Evolutionary conservation across 2,113 vertebrate species (phyloP).

Genomic region (Phalacrocorax carbo): DNA sequence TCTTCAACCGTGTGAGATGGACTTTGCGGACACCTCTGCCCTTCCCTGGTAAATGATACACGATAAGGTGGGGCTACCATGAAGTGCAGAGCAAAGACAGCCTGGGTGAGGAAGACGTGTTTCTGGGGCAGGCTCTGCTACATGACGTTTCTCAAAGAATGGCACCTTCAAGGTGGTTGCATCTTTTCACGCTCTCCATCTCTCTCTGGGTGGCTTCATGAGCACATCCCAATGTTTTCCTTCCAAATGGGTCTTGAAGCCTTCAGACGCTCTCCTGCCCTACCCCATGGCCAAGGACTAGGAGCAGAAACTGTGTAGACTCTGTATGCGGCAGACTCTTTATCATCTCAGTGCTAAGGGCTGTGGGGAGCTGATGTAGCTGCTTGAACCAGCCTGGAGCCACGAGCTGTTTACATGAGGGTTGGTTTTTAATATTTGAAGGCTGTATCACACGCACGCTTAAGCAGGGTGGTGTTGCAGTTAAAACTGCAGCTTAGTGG

Average conservation of each 20-base stretch:
- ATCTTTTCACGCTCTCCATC: not conserved
- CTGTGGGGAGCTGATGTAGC: not conserved
- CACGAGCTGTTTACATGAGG: not conserved
- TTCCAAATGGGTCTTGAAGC: not conserved
- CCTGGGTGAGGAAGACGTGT: not conserved
- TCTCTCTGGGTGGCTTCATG: not conserved
- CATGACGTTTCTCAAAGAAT: not conserved
- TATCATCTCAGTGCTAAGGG: not conserved
- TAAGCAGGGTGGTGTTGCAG: not conserved
- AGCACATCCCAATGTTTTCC: not conserved
- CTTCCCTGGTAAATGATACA: not conserved
- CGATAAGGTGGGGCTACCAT: not conserved
- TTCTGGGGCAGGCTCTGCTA: not conserved
- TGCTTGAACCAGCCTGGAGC: not conserved
- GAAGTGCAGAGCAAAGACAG: not conserved
- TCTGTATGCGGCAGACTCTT: not conserved
- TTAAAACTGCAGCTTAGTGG: not conserved
- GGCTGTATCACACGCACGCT: accelerated
- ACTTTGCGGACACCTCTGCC: not conserved
- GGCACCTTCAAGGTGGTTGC: not conserved
- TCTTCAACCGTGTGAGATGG: not conserved
- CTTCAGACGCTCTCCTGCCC: not conserved
- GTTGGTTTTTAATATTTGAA: not conserved
- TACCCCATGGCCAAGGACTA: not conserved
- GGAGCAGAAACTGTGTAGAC: not conserved